phyloP scores from a whole-genome alignment of 2,888 invertebrate species.

The Microctonus aethiopoides region DNA sequence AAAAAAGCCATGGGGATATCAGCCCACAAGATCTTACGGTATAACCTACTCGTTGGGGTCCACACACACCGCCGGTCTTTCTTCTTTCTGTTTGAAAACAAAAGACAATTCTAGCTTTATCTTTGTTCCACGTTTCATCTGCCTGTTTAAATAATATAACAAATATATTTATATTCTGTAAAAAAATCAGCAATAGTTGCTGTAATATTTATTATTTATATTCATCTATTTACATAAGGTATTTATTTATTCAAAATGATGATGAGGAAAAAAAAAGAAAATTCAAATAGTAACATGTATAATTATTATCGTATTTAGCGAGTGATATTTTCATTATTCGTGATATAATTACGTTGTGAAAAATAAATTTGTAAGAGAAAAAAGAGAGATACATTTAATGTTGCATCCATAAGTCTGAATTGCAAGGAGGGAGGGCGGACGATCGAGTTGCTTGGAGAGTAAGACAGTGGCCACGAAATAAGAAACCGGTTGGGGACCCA shows the following conservation, averaged over 20 bases:
- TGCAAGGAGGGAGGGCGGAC: slow-evolving; percentile 18
- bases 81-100: slow-evolving; percentile 50
- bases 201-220: too few species aligned
- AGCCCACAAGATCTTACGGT: slow-evolving; percentile 57
- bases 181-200: too few species aligned
- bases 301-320: too few species aligned
- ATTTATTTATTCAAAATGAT: too few species aligned
- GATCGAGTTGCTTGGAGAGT: slow-evolving; percentile 45
- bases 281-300: too few species aligned
- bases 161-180: background rate
- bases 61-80: background rate
- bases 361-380: slow-evolving; percentile 9
- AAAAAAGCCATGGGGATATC: slow-evolving; percentile 60
- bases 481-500: slow-evolving; percentile 67
- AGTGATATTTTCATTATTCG: too few species aligned
- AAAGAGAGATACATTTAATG: background rate
- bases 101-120: slow-evolving; percentile 44
- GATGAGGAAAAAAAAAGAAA: too few species aligned
- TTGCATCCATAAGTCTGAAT: background rate
- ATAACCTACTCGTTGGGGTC: slow-evolving; percentile 46
- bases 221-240: too few species aligned
- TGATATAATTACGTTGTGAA: background rate
- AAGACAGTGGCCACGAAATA: slow-evolving; percentile 67
- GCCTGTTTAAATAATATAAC: too few species aligned
- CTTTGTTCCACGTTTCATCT: background rate